phyloP scores from a whole-genome alignment of 2,113 vertebrate genomes.

The Urocolius indicus region DNA sequence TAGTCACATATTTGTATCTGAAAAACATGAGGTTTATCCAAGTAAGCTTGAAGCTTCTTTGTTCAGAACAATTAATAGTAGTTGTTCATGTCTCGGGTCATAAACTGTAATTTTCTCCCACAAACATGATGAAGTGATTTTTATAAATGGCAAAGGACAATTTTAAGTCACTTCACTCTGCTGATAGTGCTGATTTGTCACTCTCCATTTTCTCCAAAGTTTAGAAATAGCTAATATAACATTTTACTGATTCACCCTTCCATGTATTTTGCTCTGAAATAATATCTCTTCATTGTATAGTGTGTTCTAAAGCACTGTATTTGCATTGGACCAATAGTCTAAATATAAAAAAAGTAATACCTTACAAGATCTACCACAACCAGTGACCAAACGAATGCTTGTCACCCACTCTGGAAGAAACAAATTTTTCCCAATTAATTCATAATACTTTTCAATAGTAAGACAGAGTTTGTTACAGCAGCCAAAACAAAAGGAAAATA shows the following conservation, averaged over 20 bases:
- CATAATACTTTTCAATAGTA: not conserved
- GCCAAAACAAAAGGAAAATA: not conserved
- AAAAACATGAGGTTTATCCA: not conserved
- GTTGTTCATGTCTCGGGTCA: not conserved
- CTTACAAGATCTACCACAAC: not conserved
- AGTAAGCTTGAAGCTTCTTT: not conserved
- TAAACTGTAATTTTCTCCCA: not conserved
- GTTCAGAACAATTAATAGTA: not conserved
- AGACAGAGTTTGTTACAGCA: not conserved
- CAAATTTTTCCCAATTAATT: not conserved
- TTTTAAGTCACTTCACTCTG: not conserved
- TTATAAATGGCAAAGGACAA: not conserved
- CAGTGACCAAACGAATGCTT: not conserved
- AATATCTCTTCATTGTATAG: not conserved
- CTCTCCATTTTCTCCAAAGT: not conserved
- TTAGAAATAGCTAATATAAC: not conserved
- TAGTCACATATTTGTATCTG: not conserved
- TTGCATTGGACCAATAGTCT: not conserved
- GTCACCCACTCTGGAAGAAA: not conserved
- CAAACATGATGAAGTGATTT: not conserved
- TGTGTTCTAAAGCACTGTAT: not conserved
- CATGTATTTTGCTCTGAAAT: not conserved
- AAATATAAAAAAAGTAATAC: not conserved
- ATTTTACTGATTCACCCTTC: not conserved
- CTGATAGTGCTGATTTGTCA: not conserved